Conservation (phyloP, 2,888 invertebrate genomes). For the Drosophila subsilvestris region DNA sequence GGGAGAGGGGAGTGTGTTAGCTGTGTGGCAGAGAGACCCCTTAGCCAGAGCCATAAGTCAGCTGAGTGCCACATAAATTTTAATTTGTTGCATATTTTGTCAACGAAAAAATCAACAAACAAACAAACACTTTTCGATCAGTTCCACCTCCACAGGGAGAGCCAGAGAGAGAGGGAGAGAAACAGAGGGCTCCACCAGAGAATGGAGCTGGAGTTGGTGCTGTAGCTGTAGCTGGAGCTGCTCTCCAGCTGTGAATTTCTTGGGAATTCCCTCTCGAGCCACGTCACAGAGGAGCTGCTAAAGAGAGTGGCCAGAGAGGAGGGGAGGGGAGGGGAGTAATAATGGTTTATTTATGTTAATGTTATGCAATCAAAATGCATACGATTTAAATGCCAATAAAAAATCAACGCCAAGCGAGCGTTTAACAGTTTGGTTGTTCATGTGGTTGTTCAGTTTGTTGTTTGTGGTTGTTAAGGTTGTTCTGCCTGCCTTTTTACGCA, state of each 20-base stretch:
- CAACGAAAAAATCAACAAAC: constrained; percentile 62
- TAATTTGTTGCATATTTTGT: constrained; percentile 80
- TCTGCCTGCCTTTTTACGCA: constrained; percentile 72
- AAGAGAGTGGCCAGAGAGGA: neutral
- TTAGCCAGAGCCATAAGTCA: constrained; percentile 60
- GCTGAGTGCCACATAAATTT: constrained; percentile 71
- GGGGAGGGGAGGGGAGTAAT: constrained; percentile 51
- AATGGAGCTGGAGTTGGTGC: neutral
- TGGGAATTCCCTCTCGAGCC: constrained; percentile 80
- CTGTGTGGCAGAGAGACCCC: neutral
- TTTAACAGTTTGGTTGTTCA: constrained; percentile 60
- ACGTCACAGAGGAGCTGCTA: constrained; percentile 31
- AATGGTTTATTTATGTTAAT: constrained; percentile 82
- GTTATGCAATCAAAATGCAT: constrained; percentile 82
- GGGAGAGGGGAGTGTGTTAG: neutral
- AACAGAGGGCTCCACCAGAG: neutral
- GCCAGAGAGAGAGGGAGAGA: neutral
- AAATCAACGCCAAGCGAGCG: constrained; percentile 73
- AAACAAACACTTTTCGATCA: constrained; percentile 55
- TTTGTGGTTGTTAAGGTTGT: constrained; percentile 49
- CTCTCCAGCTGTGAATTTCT: constrained; percentile 83
- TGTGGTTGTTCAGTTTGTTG: constrained; percentile 38
- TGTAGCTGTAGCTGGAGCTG: neutral
- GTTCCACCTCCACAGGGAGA: too few species aligned
- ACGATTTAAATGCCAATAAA: constrained; percentile 81